Evolutionary conservation across 2,888 invertebrate genomes (phyloP).

Genomic region (Spicauda simplicius): DNA sequence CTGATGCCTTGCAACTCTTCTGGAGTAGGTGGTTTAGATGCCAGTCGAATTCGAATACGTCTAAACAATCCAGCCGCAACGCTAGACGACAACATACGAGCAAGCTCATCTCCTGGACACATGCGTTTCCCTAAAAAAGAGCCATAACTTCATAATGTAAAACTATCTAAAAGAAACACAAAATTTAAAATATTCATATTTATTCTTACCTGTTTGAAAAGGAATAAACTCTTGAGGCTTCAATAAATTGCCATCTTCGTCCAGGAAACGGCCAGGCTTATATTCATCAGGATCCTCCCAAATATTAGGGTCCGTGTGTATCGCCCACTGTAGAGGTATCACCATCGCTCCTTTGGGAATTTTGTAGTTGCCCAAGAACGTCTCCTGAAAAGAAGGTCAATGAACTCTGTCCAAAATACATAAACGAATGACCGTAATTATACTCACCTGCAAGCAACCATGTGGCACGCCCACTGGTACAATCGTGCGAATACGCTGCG

Average conservation of each 20-base stretch:
- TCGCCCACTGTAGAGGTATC: conserved; percentile 92
- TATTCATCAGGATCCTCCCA: conserved; percentile 89
- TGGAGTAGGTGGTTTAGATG: conserved; percentile 64
- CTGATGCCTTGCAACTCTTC: conserved; percentile 87
- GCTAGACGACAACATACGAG: conserved; percentile 89
- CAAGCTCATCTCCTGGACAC: conserved; percentile 94
- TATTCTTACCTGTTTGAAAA: conserved; percentile 89
- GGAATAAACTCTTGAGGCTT: conserved; percentile 91
- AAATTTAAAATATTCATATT: neutral
- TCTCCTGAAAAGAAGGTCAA: conserved; percentile 69
- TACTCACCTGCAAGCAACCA: conserved; percentile 83
- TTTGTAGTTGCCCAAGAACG: conserved; percentile 84
- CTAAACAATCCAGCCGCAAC: conserved; percentile 88
- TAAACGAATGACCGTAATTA: conserved; percentile 17
- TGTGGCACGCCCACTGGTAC: conserved; percentile 95
- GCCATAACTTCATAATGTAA: no score
- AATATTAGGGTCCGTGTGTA: conserved; percentile 88
- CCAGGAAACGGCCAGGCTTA: conserved; percentile 88
- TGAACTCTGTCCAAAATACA: conserved; percentile 29
- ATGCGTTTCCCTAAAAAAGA: conserved; percentile 85
- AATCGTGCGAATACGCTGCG: conserved; percentile 91
- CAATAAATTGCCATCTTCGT: conserved; percentile 84
- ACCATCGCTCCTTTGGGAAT: conserved; percentile 90
- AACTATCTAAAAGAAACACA: neutral
- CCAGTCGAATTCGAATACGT: conserved; percentile 85